Evolutionary conservation across 2,113 vertebrate species (phyloP), one percentile per base, ranked within the genome.

Genomic region (Amblyopsis rosae): DNA sequence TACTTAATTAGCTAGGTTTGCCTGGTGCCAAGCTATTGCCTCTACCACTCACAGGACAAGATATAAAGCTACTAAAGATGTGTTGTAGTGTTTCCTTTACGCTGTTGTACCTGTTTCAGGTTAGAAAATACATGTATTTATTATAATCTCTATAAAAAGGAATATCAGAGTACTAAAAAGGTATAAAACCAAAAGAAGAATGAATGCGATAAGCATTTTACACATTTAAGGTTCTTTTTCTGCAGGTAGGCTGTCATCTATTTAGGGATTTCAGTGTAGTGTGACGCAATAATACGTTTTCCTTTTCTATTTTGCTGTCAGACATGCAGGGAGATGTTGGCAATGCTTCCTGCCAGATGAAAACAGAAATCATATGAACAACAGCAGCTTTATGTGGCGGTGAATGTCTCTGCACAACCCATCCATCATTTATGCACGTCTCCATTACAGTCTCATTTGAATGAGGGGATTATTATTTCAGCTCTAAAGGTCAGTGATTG

Each of bases 381-480:
- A 32, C 61, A 19, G 32, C 33, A 4, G 17, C 70, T 81, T 54
- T 82, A 72, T 75, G 65, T 78, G 59, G 76, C 77, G 68, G 72
- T 63, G 79, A 80, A 77, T 82, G 76, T 85, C 79, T 26, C 73
- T 32, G 47, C 70, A 62, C 66, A 84, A 73, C 70, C 84, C 84
- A 89, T 90, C 85, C 80, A 89, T 91, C 88, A 89, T 89, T 86
- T 82, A 88, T 90, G 83, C 78, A 79, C 75, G 49, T 86, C 82
- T 87, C 82, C 76, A 82, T 90, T 90, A 86, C 82, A 80, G 85
- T 68, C 82, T 89, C 76, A 89, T 91, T 87, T 89, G 80, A 91
- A 91, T 89, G 80, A 73, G 72, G 62, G 71, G 67, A 73, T 80
- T 41, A 65, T 12, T 57, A 73, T 81, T 75, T 57, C 32, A 75